Base-by-base conservation (phyloP, 2,113 vertebrate species). In the Barnardius zonarius region DNA sequence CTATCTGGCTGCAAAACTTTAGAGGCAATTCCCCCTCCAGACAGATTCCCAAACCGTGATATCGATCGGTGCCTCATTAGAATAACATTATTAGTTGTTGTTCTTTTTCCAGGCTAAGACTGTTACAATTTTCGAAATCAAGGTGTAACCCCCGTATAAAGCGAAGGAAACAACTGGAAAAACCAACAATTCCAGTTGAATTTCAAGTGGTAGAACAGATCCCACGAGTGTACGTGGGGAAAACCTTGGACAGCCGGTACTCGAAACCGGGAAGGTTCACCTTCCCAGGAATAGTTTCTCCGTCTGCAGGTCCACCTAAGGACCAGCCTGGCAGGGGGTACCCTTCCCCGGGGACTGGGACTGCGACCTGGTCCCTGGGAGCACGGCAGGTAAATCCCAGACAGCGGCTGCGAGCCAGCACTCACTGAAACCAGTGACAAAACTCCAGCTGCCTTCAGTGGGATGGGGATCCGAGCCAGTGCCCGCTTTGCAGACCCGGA, bases 161-260 rank as follows among this genome's bases (percentile, higher is more conserved):
- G 17, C 14, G 46, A 35, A 55, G 12, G 7, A 4, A 90, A 61
- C 17, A 37, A 35, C 8, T 44, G 37, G 37, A 91, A 84, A 82
- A 75, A 67, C 19, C 51, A 67, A 3, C 10, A 57, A 12, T 57
- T 75, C n/a, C 18, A 7, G 20, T 0, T 31, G 37, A 49, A 83
- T 69, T 78, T 61, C 33, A 33, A 55, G 24, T 5, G 28, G 16
- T 43, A 33, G 0, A 61, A 19, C 6, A 74, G 55, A 63, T 17
- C 18, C 9, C 68, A 13, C 3, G 1, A 25, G 2, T 1, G 22
- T 13, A 11, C 4, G 1, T 2, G 11, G 27, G 22, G 13, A 11
- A 44, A 43, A 30, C 4, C 57, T 54, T 3, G 43, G 30, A 10
- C 46, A 54, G 46, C 13, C 11, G 13, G 12, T 7, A 20, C 9